Evolutionary conservation across 92 coral and sea anemone genomes (phyloP), one percentile per base, ranked within the genome.

Genomic region (Plumapathes pennacea): DNA sequence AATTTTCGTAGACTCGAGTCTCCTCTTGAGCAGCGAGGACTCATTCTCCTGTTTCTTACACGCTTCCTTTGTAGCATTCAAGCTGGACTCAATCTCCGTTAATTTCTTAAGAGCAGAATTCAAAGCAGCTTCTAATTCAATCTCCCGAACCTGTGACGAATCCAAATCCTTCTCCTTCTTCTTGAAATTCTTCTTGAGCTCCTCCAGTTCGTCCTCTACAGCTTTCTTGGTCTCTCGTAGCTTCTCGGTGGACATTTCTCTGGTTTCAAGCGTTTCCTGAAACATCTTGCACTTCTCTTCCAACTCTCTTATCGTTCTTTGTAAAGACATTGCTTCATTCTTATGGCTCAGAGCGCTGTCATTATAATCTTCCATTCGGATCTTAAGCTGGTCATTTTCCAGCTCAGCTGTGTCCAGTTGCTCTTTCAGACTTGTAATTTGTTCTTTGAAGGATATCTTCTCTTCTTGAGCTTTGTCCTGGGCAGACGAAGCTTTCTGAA

Each of bases 391-490:
- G 12, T 71, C 80, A 37, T 67, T 72, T 32, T 62, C 89, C 25
- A 45, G 68, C 1, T 30, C 58, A 0, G 63, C 50, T 30, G 83
- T 91, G 32, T 79, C 90, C 42, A 88, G 51, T 23, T 69, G 85
- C 10, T 38, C 57, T 44, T 69, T 76, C 25, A 87, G 68, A 2
- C 77, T 32, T 28, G 67, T 60, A 5, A 83, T 14, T 31, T 91
- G 87, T 18, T 63, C 86, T 32, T 75, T 54, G 40, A 39, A 50
- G 12, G 64, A 38, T 50, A 34, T 76, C 5, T 32, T 62, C 25
- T 91, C 97, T 19, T 88, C 86, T 19, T 46, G 46, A 45, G 62
- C 53, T 57, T 74, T 60, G 25, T 78, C 85, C 36, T 61, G 60
- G 33, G 62, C 77, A 12, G 66, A 31, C 10, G 56, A 29, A 13